Evolutionary conservation across 1,140 invertebrate genomes (phyloP).

Genomic region (Calliphora vicina): DNA sequence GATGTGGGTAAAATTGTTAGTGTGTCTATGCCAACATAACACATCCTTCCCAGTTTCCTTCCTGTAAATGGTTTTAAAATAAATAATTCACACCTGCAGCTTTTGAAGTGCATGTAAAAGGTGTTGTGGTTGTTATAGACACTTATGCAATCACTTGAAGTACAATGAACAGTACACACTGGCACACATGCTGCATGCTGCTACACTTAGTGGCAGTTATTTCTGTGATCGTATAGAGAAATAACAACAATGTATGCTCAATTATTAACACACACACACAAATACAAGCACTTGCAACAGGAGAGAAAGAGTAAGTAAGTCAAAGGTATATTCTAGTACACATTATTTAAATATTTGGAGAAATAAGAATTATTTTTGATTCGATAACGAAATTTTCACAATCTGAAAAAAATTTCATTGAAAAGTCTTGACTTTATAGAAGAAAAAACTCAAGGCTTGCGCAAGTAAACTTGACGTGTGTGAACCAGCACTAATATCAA

Average conservation of each 20-base stretch:
- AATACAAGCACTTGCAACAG: background rate
- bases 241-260: background rate
- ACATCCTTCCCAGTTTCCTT: conserved; percentile 8
- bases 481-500: too few relatives aligned
- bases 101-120: conserved; percentile 12
- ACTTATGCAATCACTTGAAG: background rate
- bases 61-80: conserved; percentile 4
- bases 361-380: too few relatives aligned
- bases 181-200: background rate
- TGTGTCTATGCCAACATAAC: background rate
- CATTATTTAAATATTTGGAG: too few relatives aligned
- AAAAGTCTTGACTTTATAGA: too few relatives aligned
- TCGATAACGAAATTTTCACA: too few relatives aligned
- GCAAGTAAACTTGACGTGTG: too few relatives aligned
- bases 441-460: too few relatives aligned
- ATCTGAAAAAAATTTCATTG: too few relatives aligned
- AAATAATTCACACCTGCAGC: conserved; percentile 31
- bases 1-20: background rate
- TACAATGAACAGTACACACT: background rate
- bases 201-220: background rate
- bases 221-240: background rate
- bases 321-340: too few relatives aligned
- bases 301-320: too few relatives aligned
- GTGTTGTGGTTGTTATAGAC: conserved; percentile 13
- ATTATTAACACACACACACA: too few relatives aligned